A percentile compares a stretch with the other conserved stretches of the same genome.
phyloP scores from a whole-genome alignment of 2,113 vertebrate genomes.

The Erythrocebus patas region DNA sequence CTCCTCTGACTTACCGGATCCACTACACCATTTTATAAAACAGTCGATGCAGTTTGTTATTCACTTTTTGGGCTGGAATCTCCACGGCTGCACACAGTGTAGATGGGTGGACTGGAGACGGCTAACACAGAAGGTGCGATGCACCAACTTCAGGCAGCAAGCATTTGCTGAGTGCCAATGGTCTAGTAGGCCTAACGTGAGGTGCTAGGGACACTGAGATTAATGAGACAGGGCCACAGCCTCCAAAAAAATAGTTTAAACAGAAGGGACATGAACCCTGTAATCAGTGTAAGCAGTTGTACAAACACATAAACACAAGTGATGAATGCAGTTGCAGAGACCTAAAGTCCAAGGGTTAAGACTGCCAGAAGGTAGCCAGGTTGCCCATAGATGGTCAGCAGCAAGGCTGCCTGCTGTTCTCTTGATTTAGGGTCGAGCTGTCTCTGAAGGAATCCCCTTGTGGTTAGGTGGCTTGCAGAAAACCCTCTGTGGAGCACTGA shows the following conservation, averaged over 20 bases:
- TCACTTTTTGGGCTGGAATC: neutral
- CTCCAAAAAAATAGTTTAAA: neutral
- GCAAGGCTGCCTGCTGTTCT: neutral
- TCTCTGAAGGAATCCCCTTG: neutral
- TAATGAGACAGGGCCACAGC: neutral
- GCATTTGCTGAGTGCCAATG: neutral
- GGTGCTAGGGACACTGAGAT: neutral
- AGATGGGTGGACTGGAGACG: fast-evolving
- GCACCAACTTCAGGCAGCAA: fast-evolving
- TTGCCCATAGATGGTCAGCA: neutral
- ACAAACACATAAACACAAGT: slow-evolving; percentile 13
- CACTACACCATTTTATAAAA: neutral
- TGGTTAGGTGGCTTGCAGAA: neutral
- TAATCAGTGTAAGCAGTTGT: neutral
- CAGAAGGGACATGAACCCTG: neutral
- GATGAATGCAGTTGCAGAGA: neutral
- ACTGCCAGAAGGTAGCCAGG: neutral
- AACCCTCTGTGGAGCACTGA: neutral
- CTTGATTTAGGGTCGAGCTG: neutral
- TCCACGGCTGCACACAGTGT: fast-evolving
- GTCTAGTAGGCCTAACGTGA: neutral
- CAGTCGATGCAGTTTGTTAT: neutral
- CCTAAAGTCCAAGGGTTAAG: neutral
- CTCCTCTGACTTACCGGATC: neutral
- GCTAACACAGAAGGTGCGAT: too few species aligned